Conservation (phyloP, 2,113 vertebrate genomes). For the Arvicanthis niloticus region DNA sequence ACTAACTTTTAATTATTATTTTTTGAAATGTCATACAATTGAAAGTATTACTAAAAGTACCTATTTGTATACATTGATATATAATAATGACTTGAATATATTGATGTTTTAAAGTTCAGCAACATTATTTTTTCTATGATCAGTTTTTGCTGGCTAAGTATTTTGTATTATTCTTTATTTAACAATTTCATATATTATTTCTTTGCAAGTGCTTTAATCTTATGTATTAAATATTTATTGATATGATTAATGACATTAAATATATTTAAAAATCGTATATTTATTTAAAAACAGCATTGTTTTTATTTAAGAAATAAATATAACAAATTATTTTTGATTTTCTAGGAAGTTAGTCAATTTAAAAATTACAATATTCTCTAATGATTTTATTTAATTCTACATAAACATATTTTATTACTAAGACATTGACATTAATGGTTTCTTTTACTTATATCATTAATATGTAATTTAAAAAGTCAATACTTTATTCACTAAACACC, state of each 20-base stretch:
- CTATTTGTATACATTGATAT: not conserved
- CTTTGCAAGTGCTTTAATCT: not conserved
- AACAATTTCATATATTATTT: not conserved
- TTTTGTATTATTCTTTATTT: not conserved
- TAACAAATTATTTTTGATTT: not conserved
- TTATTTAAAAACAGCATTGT: not conserved
- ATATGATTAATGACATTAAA: not conserved
- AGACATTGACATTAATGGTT: not conserved
- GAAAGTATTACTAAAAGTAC: too few relatives aligned
- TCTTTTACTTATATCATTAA: not conserved
- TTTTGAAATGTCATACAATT: not conserved
- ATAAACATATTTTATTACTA: not conserved
- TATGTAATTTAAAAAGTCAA: not conserved
- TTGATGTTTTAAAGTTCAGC: not conserved
- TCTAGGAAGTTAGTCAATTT: not conserved
- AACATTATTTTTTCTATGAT: not conserved
- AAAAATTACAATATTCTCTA: not conserved
- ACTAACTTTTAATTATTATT: too few relatives aligned
- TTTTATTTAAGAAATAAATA: not conserved
- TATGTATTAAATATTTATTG: not conserved
- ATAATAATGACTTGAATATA: not conserved
- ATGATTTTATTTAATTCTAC: not conserved
- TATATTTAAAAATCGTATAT: not conserved
- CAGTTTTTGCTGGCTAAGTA: not conserved
- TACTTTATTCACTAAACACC: not conserved